Evolutionary conservation across 2,888 invertebrate genomes (phyloP).

Genomic region (Frankliniella intonsa): DNA sequence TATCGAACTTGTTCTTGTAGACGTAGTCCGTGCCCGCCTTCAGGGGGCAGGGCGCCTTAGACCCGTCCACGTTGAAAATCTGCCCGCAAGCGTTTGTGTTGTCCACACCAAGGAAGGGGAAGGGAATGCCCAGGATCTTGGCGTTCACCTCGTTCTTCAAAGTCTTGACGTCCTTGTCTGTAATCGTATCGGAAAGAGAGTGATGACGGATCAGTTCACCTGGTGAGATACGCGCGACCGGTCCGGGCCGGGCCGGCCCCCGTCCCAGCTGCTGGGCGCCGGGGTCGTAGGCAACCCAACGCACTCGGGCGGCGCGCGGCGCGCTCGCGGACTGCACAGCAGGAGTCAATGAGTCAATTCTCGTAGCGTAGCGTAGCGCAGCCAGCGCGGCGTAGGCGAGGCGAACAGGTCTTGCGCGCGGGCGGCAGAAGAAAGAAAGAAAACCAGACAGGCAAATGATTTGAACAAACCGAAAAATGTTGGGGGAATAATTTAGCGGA

Average conservation of each 20-base stretch:
- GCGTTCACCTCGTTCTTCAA: conserved; percentile 61
- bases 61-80: conserved; percentile 56
- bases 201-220: neutral
- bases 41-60: conserved; percentile 62
- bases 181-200: conserved; percentile 40
- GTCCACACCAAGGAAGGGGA: conserved; percentile 76
- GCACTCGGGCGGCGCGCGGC: neutral
- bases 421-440: too few relatives aligned
- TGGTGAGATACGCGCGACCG: neutral
- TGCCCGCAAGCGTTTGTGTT: conserved; percentile 62
- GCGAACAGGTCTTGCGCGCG: too few relatives aligned
- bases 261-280: neutral
- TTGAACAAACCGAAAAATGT: too few relatives aligned
- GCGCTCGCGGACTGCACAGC: neutral
- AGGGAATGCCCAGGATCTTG: conserved; percentile 55
- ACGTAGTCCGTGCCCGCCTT: conserved; percentile 61
- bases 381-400: too few relatives aligned
- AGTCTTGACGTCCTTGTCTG: conserved; percentile 53
- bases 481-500: too few relatives aligned
- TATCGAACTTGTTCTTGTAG: conserved; percentile 61
- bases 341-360: too few relatives aligned
- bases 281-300: neutral
- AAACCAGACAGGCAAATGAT: too few relatives aligned
- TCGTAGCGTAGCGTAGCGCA: too few relatives aligned
- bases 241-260: too few relatives aligned